Base-by-base conservation (phyloP, 2,113 vertebrate genomes). In the Mus pahari region DNA sequence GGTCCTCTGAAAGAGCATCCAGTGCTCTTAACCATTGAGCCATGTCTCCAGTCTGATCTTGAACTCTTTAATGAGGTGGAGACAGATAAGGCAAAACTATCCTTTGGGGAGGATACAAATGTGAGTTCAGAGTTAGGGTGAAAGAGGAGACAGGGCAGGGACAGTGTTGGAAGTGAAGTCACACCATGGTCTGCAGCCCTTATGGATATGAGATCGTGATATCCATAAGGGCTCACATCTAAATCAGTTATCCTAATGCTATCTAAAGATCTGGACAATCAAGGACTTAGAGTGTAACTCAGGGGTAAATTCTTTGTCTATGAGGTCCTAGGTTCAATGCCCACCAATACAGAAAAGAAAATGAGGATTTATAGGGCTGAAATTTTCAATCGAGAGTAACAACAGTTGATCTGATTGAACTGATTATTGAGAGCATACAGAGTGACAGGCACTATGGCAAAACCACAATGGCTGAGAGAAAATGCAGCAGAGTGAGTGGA, bases 161-260 rank as follows among this genome's bases (percentile, higher is more conserved):
- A 86, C 42, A 82, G 64, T 39, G 53, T 20, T 45, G 86, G 88
- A 82, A 90, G 77, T 86, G 79, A 77, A 96, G 78, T 73, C 77
- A 26, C 2, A 48, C 36, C 11, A 19, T 14, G 45, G 36, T 50
- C 84, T 36, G 53, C 4, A 79, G 58, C 64, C 36, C 60, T 45
- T 8, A 62, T 50, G 68, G 39, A 74, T 68, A 39, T 45, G 70
- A 89, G 83, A 42, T 31, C 68, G n/a, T 39, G 48, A 81, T 48
- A 48, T 48, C 11, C 14, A 28, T 90, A 62, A 48, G 48, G 48
- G 48, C 73, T 78, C 50, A 62, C 17, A 83, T 91, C 36, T 83
- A n/a, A 83, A 64, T 82, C 79, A 68, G 94, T 84, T 64, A 90
- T 16, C 19, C 60, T 31, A n/a, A 79, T 11, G 42, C 5, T 66